A percentile compares a stretch with the other conserved stretches of the same genome.
Conservation (phyloP, 2,888 invertebrate genomes). For the Cataglyphis rosenhaueri region DNA sequence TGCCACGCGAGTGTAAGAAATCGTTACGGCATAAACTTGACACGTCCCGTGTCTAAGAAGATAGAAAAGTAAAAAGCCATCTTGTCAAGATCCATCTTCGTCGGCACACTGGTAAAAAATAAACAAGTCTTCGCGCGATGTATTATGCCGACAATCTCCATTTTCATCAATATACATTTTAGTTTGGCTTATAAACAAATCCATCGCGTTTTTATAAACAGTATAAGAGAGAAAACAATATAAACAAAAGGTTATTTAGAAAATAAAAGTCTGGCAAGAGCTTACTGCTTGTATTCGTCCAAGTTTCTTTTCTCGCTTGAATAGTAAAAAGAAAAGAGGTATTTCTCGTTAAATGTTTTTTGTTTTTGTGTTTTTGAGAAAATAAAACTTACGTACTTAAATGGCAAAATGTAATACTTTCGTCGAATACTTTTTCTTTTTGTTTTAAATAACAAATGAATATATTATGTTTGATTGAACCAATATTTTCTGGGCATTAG, state of each 20-base stretch:
- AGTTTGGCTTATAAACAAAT: background rate
- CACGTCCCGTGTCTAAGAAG: conserved; percentile 65
- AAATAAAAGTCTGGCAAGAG: background rate
- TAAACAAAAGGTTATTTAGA: background rate
- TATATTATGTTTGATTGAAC: background rate
- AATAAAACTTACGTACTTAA: background rate
- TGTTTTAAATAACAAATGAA: background rate
- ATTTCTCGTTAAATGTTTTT: background rate
- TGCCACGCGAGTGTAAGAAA: conserved; percentile 67
- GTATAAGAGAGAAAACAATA: background rate
- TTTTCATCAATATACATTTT: background rate
- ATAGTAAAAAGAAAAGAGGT: background rate
- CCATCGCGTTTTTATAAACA: background rate
- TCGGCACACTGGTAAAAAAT: background rate
- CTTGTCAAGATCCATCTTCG: conserved; percentile 14
- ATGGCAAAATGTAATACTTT: background rate
- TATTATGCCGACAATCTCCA: background rate
- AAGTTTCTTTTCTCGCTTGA: background rate
- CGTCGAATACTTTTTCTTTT: background rate
- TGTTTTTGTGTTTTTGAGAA: background rate
- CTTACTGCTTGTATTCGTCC: background rate
- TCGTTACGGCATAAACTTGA: conserved; percentile 73
- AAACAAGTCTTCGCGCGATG: background rate
- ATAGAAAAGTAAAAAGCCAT: conserved; percentile 71
- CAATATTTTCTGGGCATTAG: background rate